Evolutionary conservation across 2,113 vertebrate genomes (phyloP), one percentile per base, ranked within the genome.

Genomic region (Trachemys scripta): DNA sequence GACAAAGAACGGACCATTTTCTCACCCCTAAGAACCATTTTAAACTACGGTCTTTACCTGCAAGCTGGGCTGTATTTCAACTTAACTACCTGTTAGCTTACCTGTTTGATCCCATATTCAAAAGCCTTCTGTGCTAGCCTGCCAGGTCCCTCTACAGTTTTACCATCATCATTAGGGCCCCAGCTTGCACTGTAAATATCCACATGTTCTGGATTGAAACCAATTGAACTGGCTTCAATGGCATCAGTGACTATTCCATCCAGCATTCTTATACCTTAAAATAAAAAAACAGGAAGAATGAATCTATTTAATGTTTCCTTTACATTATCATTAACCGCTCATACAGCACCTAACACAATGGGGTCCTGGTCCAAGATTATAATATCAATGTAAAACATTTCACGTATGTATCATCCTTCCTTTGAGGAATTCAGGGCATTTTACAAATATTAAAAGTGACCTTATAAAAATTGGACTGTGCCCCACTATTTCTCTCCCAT

Each of bases 101-200:
- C 99, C 99, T 99, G 99, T 92, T 99, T 99, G 90, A 99, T 99
- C 16, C 99, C 99, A 47, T 99, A 99, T 94, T 99, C 99, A 56
- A 99, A 99, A 81, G 99, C 99, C 96, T 99, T 99, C 97, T 99
- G 99, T 38, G 99, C 99, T 90, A 99, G 97, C 22, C 99, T 98
- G 0, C 99, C 99, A 0, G 99, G 99, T 1, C 99, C 99, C 95
- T 99, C 99, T 82, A 99, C 99, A 0, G 99, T 99, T 98, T 99
- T 99, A 4, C 99, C 99, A 5, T 99, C 99, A 17, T 99, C 99
- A 2, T 99, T 99, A 45, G 99, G 99, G 20, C 99, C 99, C 99
- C 99, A 99, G 97, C 99, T 99, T 51, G 99, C 99, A 59, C 99
- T 99, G 97, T 99, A 99, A 98, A 99, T 99, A 97, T 99, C 99